phyloP scores from a whole-genome alignment of 2,113 vertebrate species.

The Myxocyprinus asiaticus region DNA sequence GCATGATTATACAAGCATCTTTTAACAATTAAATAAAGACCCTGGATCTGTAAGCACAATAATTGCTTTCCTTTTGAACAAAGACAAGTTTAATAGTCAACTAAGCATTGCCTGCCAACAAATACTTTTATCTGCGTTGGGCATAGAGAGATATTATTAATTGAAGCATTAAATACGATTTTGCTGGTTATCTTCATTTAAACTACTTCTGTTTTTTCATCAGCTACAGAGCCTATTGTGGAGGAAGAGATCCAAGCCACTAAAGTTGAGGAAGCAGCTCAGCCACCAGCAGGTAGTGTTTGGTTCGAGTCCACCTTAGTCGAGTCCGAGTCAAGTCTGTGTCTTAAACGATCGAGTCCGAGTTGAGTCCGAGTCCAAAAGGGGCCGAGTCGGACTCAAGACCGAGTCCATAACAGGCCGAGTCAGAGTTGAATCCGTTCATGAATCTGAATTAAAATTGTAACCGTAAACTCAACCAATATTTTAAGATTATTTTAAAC shows the following conservation, averaged over 20 bases:
- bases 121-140: too few relatives aligned
- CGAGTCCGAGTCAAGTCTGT: too few relatives aligned
- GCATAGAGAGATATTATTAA: too few relatives aligned
- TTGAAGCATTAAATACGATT: too few relatives aligned
- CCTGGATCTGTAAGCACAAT: background rate
- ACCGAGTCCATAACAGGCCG: too few relatives aligned
- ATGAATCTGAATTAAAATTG: too few relatives aligned
- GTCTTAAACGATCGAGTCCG: too few relatives aligned
- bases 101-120: background rate
- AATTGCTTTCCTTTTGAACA: background rate
- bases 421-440: too few relatives aligned
- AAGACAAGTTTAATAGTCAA: background rate
- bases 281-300: conserved; percentile 28
- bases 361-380: too few relatives aligned
- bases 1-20: background rate
- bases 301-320: background rate
- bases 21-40: background rate
- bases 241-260: conserved; percentile 51
- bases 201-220: background rate
- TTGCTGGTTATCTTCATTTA: background rate
- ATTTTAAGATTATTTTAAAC: too few relatives aligned
- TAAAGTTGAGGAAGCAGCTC: conserved; percentile 52
- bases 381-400: too few relatives aligned
- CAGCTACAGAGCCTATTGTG: conserved; percentile 43
- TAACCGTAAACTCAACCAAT: too few relatives aligned